Percentiles rank a stretch among this genome's conserved stretches.
These are phyloP conservation scores for Diadophis punctatus DNA, from an alignment of 2,113 vertebrate genomes.

Conservation along the genomic window DNA sequence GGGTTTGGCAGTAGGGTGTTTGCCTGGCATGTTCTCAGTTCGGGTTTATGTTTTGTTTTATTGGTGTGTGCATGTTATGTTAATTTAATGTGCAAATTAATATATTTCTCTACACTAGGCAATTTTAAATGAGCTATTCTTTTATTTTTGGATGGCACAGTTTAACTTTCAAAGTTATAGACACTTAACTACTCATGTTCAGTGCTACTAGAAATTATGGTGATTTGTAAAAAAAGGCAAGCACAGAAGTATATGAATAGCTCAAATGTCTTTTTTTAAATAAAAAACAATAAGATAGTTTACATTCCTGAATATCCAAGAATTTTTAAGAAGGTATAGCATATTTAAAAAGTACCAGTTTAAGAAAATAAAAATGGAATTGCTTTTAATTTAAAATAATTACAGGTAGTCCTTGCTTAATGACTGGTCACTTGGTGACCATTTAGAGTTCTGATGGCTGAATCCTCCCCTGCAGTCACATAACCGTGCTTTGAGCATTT, in stretches of 20 bases:
- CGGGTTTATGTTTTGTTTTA: neutral
- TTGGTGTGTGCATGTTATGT: neutral
- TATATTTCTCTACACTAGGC: neutral
- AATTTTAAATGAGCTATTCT: neutral
- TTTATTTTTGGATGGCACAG: neutral
- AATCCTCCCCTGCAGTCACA: neutral
- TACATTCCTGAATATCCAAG: neutral
- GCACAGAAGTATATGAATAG: neutral
- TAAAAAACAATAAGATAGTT: neutral
- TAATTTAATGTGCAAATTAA: neutral
- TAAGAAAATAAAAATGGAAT: conserved; percentile 10
- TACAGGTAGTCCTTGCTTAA: neutral
- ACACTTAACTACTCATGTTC: neutral
- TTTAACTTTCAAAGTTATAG: neutral
- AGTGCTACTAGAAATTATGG: neutral
- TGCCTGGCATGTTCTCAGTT: too few species aligned
- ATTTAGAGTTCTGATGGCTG: neutral
- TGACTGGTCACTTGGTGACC: neutral
- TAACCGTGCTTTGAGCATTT: neutral
- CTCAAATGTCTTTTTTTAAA: neutral
- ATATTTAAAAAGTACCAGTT: conserved; percentile 6
- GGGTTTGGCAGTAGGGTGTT: too few species aligned
- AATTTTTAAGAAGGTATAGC: neutral
- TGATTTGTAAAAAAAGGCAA: neutral
- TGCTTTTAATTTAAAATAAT: conserved; percentile 14